Evolutionary conservation across 1,140 invertebrate species (phyloP), one percentile per base, ranked within the genome.

Genomic region (Anastrepha obliqua): DNA sequence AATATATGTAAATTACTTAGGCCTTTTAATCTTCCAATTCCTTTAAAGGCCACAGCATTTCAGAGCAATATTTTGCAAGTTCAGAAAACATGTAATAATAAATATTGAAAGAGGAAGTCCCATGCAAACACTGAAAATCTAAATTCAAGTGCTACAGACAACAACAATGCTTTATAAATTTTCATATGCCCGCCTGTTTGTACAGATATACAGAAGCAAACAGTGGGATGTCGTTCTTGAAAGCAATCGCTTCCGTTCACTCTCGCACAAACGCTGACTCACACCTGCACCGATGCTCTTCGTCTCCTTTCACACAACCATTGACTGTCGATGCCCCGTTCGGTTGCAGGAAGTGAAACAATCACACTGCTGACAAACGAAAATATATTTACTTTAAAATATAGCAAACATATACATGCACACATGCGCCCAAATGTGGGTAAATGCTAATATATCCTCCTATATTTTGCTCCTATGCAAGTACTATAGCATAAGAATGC

Each of bases 341-440:
- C 29, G 42, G 13, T 17, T 74, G 15, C 67, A 74, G 67, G 3
- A 74, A 17, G 44, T 42, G 15, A 47, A 74, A 5, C 67, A 47
- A 47, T 47, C 67, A 74, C 67, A 74, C 67, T 74, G 42, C 44
- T 74, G 42, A 1, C 67, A 74, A 74, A 74, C 42, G 15, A 47
- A 47, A 74, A 74, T 74, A 74, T 42, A 11, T 74, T 47, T 13
- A 13, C 67, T 42, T 44, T 74, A 44, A 39, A 47, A 11, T 42
- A 47, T 20, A 42, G n/a, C 29, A 67, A 11, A 0, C 3, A 70
- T 44, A 17, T 44, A 70, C 64, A 39, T 70, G 29, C 4, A 70
- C 11, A 4, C 39, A 8, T 42, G 65, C 3, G 65, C 29, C 9
- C 39, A 42, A 67, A 42, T 42, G 3, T 20, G 0, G 8, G 11